phyloP scores from a whole-genome alignment of 2,888 invertebrate genomes.

The Adineta ricciae region DNA sequence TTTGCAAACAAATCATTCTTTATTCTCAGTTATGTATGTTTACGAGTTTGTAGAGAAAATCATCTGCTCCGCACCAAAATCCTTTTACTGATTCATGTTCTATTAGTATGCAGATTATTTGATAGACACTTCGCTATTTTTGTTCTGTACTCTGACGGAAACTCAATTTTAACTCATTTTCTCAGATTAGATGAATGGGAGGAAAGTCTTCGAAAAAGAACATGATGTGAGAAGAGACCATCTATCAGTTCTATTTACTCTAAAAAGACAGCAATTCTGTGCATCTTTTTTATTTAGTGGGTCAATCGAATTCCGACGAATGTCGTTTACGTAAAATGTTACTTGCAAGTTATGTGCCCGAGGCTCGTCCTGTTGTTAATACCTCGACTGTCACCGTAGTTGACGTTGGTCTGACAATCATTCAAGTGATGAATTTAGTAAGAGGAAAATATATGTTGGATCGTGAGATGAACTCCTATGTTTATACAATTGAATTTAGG shows the following conservation, averaged over 20 bases:
- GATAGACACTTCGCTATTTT: too few species aligned
- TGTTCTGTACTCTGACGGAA: too few species aligned
- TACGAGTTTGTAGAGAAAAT: too few species aligned
- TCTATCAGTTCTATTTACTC: too few species aligned
- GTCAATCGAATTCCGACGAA: constrained; percentile 17
- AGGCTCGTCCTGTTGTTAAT: constrained; percentile 26
- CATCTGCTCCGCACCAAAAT: too few species aligned
- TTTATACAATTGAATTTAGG: neutral
- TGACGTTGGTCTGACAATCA: constrained; percentile 18
- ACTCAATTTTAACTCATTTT: neutral
- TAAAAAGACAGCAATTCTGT: too few species aligned
- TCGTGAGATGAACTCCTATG: neutral
- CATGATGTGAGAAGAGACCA: neutral
- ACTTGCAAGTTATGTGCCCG: constrained; percentile 22
- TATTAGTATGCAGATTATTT: too few species aligned
- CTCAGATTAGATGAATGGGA: neutral
- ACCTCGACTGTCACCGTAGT: constrained; percentile 27
- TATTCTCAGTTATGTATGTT: too few species aligned
- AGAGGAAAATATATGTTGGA: neutral
- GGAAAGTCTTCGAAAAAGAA: neutral
- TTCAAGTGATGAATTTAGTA: constrained; percentile 32
- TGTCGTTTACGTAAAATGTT: constrained; percentile 1
- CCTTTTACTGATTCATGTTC: too few species aligned
- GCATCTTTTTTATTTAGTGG: neutral
- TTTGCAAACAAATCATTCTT: too few species aligned